These are phyloP conservation scores for Monopis laevigella DNA, from an alignment of 2,888 invertebrate genomes.

Conservation along the genomic window DNA sequence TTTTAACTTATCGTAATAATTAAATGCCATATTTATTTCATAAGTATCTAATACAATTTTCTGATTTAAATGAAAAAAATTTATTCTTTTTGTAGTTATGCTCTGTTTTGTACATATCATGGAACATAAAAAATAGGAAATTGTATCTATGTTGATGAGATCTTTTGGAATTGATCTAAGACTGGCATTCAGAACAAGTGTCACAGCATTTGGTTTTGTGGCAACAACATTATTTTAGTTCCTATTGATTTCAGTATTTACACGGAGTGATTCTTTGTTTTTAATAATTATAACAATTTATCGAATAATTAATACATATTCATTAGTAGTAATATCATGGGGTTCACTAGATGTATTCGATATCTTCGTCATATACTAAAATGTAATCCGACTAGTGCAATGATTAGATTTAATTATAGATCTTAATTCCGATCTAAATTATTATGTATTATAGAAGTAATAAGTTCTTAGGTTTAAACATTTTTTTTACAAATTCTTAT, in stretches of 20 bases:
- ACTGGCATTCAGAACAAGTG: conserved; percentile 44
- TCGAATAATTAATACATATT: background rate
- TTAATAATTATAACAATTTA: background rate
- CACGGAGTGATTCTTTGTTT: background rate
- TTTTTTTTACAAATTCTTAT: conserved; percentile 48
- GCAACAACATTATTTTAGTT: conserved; percentile 26
- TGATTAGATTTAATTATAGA: conserved; percentile 60
- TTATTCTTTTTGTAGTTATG: background rate
- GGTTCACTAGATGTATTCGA: background rate
- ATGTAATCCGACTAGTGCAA: conserved; percentile 65
- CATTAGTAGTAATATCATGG: background rate
- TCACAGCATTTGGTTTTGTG: conserved; percentile 14
- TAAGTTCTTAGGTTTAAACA: conserved; percentile 41
- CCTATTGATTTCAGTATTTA: conserved; percentile 23
- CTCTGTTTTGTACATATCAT: conserved; percentile 6
- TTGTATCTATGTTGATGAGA: conserved; percentile 4
- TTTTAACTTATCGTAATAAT: conserved; percentile 40
- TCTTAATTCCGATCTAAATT: conserved; percentile 9
- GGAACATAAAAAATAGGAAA: background rate
- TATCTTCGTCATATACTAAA: conserved; percentile 20
- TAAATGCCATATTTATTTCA: conserved; percentile 65
- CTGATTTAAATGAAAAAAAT: conserved; percentile 4
- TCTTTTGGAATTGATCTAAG: conserved; percentile 59
- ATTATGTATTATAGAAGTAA: conserved; percentile 25
- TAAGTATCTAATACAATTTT: conserved; percentile 34